Conservation (phyloP, 2,888 invertebrate species). For the Linyphia triangularis region DNA sequence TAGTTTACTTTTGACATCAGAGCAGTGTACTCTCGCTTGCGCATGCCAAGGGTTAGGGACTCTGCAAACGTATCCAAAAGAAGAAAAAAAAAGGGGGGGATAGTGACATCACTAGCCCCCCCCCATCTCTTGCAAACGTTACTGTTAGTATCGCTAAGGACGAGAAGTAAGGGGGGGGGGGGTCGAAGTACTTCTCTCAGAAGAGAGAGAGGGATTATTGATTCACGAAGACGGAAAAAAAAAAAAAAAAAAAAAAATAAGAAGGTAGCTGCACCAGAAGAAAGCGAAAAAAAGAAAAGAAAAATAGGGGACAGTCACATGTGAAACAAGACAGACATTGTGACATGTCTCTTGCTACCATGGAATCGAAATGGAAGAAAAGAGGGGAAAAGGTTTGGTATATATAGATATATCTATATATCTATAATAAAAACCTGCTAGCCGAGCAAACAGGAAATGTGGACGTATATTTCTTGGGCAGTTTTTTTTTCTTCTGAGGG, state of each 20-base stretch:
- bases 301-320: slow-evolving; percentile 58
- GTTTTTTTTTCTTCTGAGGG: slow-evolving; percentile 11
- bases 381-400: not conserved
- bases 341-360: slow-evolving; percentile 65
- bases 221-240: slow-evolving; percentile 34
- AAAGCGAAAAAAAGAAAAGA: slow-evolving; percentile 6
- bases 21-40: slow-evolving; percentile 42
- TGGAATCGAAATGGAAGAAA: slow-evolving; percentile 56
- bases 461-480: slow-evolving; percentile 61
- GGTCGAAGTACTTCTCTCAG: slow-evolving; percentile 23
- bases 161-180: not conserved
- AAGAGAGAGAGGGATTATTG: slow-evolving; percentile 56
- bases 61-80: slow-evolving; percentile 34
- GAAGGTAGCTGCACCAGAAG: not conserved
- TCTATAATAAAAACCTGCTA: slow-evolving; percentile 68
- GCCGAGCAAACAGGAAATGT: slow-evolving; percentile 74
- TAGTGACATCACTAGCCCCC: not conserved
- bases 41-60: slow-evolving; percentile 56
- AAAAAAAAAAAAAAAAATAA: slow-evolving; percentile 20
- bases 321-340: slow-evolving; percentile 72
- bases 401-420: slow-evolving; percentile 42
- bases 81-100: slow-evolving; percentile 1
- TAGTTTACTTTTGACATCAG: slow-evolving; percentile 66
- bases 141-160: slow-evolving; percentile 1
- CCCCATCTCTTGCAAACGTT: too few relatives aligned